phyloP scores from a whole-genome alignment of 2,888 invertebrate genomes.

The Agriopis leucophaearia region DNA sequence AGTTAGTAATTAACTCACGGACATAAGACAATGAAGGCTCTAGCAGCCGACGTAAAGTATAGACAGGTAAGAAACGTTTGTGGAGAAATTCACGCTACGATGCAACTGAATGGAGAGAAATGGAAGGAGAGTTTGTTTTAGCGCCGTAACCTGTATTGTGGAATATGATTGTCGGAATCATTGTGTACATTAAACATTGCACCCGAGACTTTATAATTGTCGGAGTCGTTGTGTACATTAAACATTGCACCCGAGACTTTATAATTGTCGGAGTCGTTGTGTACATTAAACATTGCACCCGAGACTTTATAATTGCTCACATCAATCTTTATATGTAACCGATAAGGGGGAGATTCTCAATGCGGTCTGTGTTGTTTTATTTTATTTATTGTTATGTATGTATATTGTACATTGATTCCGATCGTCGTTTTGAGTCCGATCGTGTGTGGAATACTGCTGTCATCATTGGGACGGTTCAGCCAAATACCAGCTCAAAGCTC shows the following conservation, averaged over 20 bases:
- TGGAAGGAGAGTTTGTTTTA: conserved; percentile 25
- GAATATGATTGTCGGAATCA: conserved; percentile 1
- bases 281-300: neutral
- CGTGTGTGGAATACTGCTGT: no score
- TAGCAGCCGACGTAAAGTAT: neutral
- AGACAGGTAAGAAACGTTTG: conserved; percentile 31
- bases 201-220: conserved; percentile 2
- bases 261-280: neutral
- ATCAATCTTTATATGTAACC: neutral
- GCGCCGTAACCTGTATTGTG: conserved; percentile 25
- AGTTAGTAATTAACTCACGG: conserved; percentile 19
- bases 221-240: neutral
- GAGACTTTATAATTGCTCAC: neutral
- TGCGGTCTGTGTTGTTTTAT: no score
- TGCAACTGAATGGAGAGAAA: conserved; percentile 32
- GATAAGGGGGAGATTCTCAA: no score
- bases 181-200: neutral
- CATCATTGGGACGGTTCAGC: no score
- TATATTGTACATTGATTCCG: no score
- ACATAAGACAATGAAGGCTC: conserved; percentile 29
- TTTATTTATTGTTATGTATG: no score
- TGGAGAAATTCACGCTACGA: conserved; percentile 33
- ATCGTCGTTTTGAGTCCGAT: no score
- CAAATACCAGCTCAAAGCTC: no score
- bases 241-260: neutral